These are phyloP conservation scores for Drosophila lacertosa DNA, from an alignment of 1,140 invertebrate species.

Conservation along the genomic window DNA sequence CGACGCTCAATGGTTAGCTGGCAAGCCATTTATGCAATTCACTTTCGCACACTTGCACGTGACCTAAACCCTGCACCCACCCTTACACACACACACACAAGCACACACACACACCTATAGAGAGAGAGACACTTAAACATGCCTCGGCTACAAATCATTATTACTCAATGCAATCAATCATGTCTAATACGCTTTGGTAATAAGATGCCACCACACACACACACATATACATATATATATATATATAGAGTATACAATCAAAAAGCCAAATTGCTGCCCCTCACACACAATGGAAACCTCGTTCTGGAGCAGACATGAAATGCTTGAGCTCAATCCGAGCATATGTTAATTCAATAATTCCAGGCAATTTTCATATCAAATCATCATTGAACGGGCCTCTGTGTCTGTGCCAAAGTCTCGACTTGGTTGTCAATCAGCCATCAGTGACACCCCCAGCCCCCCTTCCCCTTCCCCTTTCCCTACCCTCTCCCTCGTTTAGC, in stretches of 20 bases:
- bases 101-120: conserved; percentile 28
- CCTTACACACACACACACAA: conserved; percentile 4
- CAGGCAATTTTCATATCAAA: conserved; percentile 83
- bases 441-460: conserved; percentile 22
- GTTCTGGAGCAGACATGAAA: conserved; percentile 39
- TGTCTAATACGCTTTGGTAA: conserved; percentile 81
- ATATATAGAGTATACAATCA: conserved; percentile 26
- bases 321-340: conserved; percentile 76
- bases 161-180: conserved; percentile 81
- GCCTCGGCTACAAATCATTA: conserved; percentile 70
- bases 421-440: conserved; percentile 70
- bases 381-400: conserved; percentile 57
- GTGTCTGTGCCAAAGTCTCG: conserved; percentile 31
- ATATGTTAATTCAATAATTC: conserved; percentile 83
- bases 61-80: conserved; percentile 42
- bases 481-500: conserved; percentile 2
- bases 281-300: background rate
- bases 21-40: conserved; percentile 64
- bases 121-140: conserved; percentile 46
- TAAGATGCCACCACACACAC: conserved; percentile 71
- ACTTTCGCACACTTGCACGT: conserved; percentile 68
- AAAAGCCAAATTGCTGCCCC: conserved; percentile 26
- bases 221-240: conserved; percentile 21
- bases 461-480: conserved; percentile 4
- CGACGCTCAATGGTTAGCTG: conserved; percentile 3